Evolutionary conservation across 2,888 invertebrate genomes (phyloP), one percentile per base, ranked within the genome.

Genomic region (Laothoe populi): DNA sequence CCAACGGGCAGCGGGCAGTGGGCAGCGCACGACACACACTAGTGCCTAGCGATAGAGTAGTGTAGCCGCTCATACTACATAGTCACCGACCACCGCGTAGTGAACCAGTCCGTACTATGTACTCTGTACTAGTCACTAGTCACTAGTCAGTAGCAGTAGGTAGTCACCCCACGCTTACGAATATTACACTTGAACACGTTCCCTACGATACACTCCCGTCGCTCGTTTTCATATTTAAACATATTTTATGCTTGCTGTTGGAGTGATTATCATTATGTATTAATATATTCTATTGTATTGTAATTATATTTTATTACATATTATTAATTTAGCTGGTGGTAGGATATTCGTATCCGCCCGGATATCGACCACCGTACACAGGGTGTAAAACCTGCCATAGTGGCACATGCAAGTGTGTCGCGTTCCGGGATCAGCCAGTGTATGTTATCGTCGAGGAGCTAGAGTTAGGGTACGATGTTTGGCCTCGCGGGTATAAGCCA

Each of bases 21-120:
- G n/a, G n/a, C n/a, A n/a, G n/a, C 21, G 19, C 46, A 46, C 23
- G 23, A 46, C 46, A 46, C 46, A 16, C 49, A 24, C 49, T 49
- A 31, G 31, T 16, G 49, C 26, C 4, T 26, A 26, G 26, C 26
- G 26, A 26, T 26, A 26, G 26, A 26, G 1, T 31, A 31, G 31
- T 31, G 31, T 31, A 31, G 4, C 31, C 8, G 7, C 5, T 31
- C 16, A 16, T 49, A 26, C 8, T 10, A n/a, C 16, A 4, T 49
- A 31, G 49, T 8, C n/a, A 31, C 1, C 16, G n/a, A n/a, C n/a
- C n/a, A n/a, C 13, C 13, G 40, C 24, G 23, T 49, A 49, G 49
- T 49, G n/a, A n/a, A n/a, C n/a, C n/a, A n/a, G n/a, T n/a, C n/a
- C n/a, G n/a, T n/a, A n/a, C n/a, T n/a, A n/a, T n/a, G n/a, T n/a